Evolutionary conservation across 2,797 vertebrate genomes (phyloP).

Genomic region (Chlorospingus flavigularis): DNA sequence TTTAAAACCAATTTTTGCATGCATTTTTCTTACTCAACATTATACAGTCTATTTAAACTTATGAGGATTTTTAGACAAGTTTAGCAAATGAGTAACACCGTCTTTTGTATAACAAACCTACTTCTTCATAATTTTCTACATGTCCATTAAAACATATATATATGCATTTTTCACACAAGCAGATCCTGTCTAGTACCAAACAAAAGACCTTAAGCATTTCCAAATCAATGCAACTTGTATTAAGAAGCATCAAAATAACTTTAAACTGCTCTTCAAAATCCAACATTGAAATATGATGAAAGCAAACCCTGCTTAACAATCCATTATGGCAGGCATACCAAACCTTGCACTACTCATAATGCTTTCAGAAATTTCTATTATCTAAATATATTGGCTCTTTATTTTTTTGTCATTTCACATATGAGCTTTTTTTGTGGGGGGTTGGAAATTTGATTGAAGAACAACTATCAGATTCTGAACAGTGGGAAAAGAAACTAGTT

Average conservation of each 20-base stretch:
- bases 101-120: neutral
- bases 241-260: neutral
- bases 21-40: slow-evolving; percentile 11
- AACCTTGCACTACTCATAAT: neutral
- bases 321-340: neutral
- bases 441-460: neutral
- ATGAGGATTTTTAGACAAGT: neutral
- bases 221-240: neutral
- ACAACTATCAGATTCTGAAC: neutral
- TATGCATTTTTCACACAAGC: neutral
- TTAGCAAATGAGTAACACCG: neutral
- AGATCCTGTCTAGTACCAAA: neutral
- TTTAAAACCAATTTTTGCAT: neutral
- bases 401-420: neutral
- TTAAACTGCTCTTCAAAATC: neutral
- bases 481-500: neutral
- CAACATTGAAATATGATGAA: neutral
- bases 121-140: neutral
- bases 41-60: neutral
- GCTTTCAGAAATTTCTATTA: neutral
- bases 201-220: neutral
- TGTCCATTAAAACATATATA: neutral
- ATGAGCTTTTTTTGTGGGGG: neutral
- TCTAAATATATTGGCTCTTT: neutral
- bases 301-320: neutral